These are phyloP conservation scores for Drosophila chauvacae DNA, from an alignment of 1,140 invertebrate genomes.

Conservation along the genomic window DNA sequence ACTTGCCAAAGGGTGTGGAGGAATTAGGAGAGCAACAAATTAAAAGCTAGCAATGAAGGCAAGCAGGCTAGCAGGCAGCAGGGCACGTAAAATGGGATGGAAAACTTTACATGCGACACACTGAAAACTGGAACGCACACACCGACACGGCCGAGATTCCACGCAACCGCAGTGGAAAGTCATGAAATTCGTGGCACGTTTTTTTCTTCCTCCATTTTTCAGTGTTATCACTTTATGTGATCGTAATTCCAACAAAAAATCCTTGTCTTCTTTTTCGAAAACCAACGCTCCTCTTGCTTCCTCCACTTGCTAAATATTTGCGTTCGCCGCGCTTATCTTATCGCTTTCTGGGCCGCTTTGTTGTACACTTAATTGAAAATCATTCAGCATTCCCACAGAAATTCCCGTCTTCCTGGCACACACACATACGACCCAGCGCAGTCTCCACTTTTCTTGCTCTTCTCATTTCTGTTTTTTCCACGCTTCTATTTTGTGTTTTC, in stretches of 20 bases:
- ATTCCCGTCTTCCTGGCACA: constrained; percentile 48
- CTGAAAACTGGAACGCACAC: constrained; percentile 30
- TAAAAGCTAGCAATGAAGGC: constrained; percentile 18
- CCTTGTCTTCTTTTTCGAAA: constrained; percentile 36
- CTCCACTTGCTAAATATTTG: constrained; percentile 56
- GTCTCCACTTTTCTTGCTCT: constrained; percentile 38
- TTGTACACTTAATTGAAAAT: constrained; percentile 74
- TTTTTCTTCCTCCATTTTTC: constrained; percentile 8
- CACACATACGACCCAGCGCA: constrained; percentile 9
- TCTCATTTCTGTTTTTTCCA: constrained; percentile 21
- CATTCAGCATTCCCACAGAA: constrained; percentile 35
- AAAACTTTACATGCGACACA: constrained; percentile 37
- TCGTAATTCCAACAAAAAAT: constrained; percentile 52
- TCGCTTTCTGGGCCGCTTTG: constrained; percentile 49
- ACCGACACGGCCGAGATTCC: constrained; percentile 10
- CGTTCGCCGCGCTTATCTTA: constrained; percentile 61
- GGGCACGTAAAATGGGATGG: constrained; percentile 14
- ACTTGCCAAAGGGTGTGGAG: constrained; percentile 73
- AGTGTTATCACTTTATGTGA: constrained; percentile 36
- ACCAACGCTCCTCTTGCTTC: constrained; percentile 42
- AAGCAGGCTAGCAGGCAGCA: constrained; percentile 4
- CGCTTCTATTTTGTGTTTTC: constrained; percentile 34
- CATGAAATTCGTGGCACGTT: constrained; percentile 42
- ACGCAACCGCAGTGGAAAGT: constrained; percentile 31
- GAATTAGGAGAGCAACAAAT: constrained; percentile 40